These are phyloP conservation scores for Heliornis fulica DNA, from an alignment of 2,113 vertebrate genomes.

Conservation along the genomic window DNA sequence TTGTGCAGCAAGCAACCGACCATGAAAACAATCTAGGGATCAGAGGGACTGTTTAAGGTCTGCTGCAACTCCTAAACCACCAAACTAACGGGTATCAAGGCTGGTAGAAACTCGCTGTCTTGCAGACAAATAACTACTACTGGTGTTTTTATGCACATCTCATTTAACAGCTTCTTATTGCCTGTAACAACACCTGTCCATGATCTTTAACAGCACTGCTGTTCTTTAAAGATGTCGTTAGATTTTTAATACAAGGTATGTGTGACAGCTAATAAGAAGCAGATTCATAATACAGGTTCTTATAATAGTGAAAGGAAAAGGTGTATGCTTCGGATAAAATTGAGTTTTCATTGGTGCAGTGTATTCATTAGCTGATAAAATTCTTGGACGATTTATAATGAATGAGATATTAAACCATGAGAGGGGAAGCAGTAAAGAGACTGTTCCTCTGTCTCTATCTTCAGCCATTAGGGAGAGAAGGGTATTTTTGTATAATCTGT, in stretches of 20 bases:
- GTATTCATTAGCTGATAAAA: neutral
- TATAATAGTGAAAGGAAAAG: neutral
- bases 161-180: neutral
- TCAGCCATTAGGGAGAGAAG: neutral
- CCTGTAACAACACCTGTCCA: neutral
- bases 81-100: neutral
- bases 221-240: neutral
- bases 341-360: neutral
- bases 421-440: neutral
- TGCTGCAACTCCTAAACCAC: neutral
- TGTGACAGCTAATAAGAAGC: neutral
- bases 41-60: neutral
- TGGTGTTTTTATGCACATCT: neutral
- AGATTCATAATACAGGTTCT: neutral
- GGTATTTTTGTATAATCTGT: neutral
- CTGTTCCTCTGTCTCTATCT: neutral
- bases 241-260: neutral
- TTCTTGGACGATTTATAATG: neutral
- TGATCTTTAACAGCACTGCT: neutral
- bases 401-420: neutral
- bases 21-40: neutral
- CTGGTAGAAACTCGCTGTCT: neutral
- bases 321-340: neutral
- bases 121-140: neutral
- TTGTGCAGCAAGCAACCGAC: neutral